Percentiles rank a stretch among this genome's conserved stretches.
Evolutionary conservation across 2,797 vertebrate genomes (phyloP).

Genomic region (Nyctibius grandis): DNA sequence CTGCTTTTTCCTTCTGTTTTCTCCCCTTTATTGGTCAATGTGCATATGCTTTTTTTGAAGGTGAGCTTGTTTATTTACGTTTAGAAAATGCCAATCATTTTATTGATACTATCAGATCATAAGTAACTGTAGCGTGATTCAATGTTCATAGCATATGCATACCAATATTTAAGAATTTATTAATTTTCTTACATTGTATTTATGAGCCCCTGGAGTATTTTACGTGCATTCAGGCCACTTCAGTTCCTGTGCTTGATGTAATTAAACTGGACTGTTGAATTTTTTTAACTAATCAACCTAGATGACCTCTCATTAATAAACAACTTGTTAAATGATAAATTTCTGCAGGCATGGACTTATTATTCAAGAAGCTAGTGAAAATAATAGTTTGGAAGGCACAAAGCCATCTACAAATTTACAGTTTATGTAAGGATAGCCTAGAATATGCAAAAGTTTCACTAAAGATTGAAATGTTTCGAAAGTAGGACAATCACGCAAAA

Average conservation of each 20-base stretch:
- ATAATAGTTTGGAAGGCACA: background rate
- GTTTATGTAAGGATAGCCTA: background rate
- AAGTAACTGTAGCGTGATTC: background rate
- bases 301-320: constrained; percentile 23
- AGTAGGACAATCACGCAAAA: background rate
- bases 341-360: background rate
- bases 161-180: background rate
- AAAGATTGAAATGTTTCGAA: background rate
- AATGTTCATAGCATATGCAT: background rate
- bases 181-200: background rate
- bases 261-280: background rate
- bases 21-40: background rate
- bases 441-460: background rate
- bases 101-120: background rate
- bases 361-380: background rate
- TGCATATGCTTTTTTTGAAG: background rate
- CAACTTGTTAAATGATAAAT: background rate
- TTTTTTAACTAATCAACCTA: background rate
- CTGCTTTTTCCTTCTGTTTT: background rate
- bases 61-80: background rate
- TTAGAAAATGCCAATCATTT: background rate
- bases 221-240: background rate
- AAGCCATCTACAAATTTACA: background rate
- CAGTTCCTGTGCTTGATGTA: background rate
- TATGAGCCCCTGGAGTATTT: background rate